Base-by-base conservation (phyloP, 2,888 invertebrate species). In the Rotaria socialis region DNA sequence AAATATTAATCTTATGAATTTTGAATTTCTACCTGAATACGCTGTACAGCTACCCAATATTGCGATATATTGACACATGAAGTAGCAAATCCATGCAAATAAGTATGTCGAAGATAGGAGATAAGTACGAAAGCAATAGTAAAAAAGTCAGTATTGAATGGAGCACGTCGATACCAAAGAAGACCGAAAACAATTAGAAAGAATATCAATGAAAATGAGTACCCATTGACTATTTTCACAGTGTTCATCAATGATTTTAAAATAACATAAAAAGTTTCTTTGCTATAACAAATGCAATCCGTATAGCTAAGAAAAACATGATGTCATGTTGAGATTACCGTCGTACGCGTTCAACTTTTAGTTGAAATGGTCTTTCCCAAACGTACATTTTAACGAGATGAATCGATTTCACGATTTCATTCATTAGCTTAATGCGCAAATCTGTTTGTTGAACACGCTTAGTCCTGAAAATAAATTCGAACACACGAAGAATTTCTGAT, bases 381-480 rank as follows among this genome's bases (percentile, higher is more conserved):
- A 96, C 95, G 90, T 96, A 97, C 96, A 97, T 96, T 93, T 97
- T 97, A 88, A 97, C 95, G 4, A 96, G 95, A 92, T 96, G 94
- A 92, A 98, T 96, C 85, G 96, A 97, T 87, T 94, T 93, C 88
- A 97, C 94, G 89, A 97, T 94, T 93, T 98, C 97, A 90, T 95
- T 96, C 96, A 97, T 97, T 85, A 96, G 93, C 86, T 95, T 93
- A 75, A 97, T 95, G 88, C 97, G 93, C 89, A 94, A 94, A 91
- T 97, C 97, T 0, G 96, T 96, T 90, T 94, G 93, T 88, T 93
- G 92, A 0, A 97, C 96, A 0, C 95, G 95, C 89, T 94, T 94
- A 90, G 94, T 93, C 88, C 97, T 93, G 52, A 14, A 52, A 89
- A 94, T 14, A 93, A 24, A 43, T 24, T 3, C 43, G 2, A 24